These are phyloP conservation scores for Epinephelus lanceolatus DNA, from an alignment of 2,113 vertebrate genomes.

Conservation along the genomic window DNA sequence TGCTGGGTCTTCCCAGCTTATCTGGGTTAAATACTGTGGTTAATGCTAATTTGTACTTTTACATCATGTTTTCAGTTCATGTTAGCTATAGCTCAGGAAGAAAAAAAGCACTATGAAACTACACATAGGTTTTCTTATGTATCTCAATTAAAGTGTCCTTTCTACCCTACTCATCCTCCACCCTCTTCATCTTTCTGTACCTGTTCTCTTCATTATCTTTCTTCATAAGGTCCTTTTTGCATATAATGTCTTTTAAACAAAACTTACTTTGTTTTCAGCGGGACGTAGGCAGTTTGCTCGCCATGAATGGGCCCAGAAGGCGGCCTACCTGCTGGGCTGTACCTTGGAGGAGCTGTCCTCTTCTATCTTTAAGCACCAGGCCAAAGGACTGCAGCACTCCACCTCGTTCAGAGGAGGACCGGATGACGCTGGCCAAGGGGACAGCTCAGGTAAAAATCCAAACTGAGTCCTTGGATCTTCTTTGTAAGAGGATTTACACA, in stretches of 20 bases:
- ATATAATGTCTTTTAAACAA: not conserved
- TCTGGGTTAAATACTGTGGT: not conserved
- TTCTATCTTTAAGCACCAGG: conserved; percentile 94
- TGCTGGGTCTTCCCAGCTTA: not conserved
- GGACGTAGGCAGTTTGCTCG: conserved; percentile 95
- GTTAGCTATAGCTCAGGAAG: conserved; percentile 3
- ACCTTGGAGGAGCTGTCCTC: conserved; percentile 96
- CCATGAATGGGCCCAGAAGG: conserved; percentile 98
- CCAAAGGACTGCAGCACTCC: conserved; percentile 92
- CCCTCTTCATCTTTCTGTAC: not conserved
- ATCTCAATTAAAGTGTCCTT: not conserved
- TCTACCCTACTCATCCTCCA: not conserved
- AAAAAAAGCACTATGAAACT: not conserved
- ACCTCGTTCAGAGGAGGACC: conserved; percentile 94
- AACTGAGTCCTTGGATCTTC: not conserved
- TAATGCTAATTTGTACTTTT: not conserved
- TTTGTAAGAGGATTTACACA: not conserved
- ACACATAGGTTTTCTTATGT: not conserved
- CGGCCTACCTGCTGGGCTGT: conserved; percentile 93
- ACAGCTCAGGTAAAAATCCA: conserved; percentile 81
- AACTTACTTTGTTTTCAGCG: conserved; percentile 66
- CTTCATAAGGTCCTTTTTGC: not conserved
- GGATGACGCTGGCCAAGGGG: conserved; percentile 85
- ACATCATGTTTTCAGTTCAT: not conserved
- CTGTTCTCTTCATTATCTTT: not conserved